phyloP scores from a whole-genome alignment of 2,888 invertebrate genomes.

The Volucella inanis region DNA sequence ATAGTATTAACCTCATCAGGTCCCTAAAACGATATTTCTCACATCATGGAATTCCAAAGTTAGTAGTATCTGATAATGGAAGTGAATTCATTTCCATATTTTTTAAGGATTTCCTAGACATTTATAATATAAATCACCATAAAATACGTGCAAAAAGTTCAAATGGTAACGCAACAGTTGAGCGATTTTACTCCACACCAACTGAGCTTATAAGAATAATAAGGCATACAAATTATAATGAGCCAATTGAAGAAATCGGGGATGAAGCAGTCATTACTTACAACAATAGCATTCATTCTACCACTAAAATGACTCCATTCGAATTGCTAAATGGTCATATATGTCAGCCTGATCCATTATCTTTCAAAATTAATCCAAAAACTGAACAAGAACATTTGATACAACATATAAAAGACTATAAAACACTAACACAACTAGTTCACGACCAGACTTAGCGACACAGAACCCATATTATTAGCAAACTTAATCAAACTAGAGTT shows the following conservation, averaged over 20 bases:
- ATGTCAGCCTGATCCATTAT: slow-evolving; percentile 1
- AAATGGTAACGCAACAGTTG: slow-evolving; percentile 33
- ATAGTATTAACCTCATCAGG: background rate
- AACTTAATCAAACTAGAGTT: too few species aligned
- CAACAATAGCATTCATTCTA: slow-evolving; percentile 12
- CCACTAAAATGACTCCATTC: slow-evolving; percentile 9
- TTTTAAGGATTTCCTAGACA: slow-evolving; percentile 31
- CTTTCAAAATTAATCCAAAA: background rate
- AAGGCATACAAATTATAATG: slow-evolving; percentile 7
- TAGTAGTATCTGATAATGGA: slow-evolving; percentile 21
- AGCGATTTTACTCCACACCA: too few species aligned
- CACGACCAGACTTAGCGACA: too few species aligned
- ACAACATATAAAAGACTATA: too few species aligned
- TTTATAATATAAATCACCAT: slow-evolving; percentile 39
- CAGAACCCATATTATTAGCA: too few species aligned
- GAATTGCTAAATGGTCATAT: slow-evolving; percentile 23
- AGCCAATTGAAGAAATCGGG: slow-evolving; percentile 38
- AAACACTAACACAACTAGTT: too few species aligned
- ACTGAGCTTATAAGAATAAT: slow-evolving; percentile 47
- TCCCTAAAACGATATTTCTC: background rate
- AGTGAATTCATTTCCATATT: slow-evolving; percentile 33
- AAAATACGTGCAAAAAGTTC: slow-evolving; percentile 39
- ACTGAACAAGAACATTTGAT: slow-evolving; percentile 16
- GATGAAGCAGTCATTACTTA: slow-evolving; percentile 19
- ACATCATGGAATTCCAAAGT: background rate